A percentile compares a stretch with the other conserved stretches of the same genome.
phyloP scores from a whole-genome alignment of 1,140 invertebrate species.

The Andricus grossulariae region DNA sequence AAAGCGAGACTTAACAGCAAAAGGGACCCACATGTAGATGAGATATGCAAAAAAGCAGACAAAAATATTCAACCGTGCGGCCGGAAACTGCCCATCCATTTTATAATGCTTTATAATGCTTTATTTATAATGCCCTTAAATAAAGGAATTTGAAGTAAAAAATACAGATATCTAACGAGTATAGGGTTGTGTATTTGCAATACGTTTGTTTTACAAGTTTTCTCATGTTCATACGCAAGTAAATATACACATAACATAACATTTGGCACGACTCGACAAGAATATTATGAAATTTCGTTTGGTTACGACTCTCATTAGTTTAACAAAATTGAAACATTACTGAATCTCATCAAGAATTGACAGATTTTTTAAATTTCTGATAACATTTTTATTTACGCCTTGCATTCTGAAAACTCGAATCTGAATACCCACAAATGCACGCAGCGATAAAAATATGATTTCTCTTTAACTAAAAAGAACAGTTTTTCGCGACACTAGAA shows the following conservation, averaged over 20 bases:
- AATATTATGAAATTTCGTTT: background rate
- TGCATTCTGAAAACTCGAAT: too few relatives aligned
- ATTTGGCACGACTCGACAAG: background rate
- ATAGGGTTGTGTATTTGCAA: background rate
- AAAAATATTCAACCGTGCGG: too few relatives aligned
- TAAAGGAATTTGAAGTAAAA: background rate
- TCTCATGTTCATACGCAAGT: background rate
- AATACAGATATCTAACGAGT: background rate
- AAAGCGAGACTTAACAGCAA: too few relatives aligned
- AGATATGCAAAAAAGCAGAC: too few relatives aligned
- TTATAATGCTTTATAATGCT: too few relatives aligned
- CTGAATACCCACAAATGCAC: too few relatives aligned
- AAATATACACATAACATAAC: slow-evolving; percentile 9
- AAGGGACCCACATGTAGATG: too few relatives aligned
- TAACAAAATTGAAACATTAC: background rate
- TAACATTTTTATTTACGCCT: background rate
- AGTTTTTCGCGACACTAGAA: background rate
- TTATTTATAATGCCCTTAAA: too few relatives aligned
- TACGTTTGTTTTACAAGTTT: background rate
- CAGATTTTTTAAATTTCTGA: background rate
- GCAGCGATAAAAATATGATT: too few relatives aligned
- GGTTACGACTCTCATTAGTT: slow-evolving; percentile 2
- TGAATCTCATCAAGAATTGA: background rate
- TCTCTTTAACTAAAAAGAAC: background rate
- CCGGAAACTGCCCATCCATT: too few relatives aligned